Evolutionary conservation across 1,140 invertebrate genomes (phyloP).

Genomic region (Drosophila yakuba): DNA sequence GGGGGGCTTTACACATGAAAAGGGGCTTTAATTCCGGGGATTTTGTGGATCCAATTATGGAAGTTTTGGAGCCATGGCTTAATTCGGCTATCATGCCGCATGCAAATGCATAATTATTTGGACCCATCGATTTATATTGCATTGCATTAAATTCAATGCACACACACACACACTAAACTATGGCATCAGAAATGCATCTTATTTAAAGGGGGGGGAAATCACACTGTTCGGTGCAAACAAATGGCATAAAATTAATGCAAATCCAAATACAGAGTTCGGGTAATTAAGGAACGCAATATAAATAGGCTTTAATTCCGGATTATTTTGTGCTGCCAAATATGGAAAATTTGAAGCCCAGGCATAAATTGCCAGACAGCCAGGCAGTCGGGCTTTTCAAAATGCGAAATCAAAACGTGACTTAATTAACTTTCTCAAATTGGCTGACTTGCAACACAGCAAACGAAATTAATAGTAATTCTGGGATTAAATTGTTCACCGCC

Average conservation of each 20-base stretch:
- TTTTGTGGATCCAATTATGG: constrained; percentile 18
- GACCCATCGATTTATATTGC: not conserved
- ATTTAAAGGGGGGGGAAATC: no score
- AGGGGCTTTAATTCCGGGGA: constrained; percentile 14
- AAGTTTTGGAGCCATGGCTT: not conserved
- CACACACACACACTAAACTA: no score
- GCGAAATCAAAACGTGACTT: not conserved
- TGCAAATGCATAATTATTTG: not conserved
- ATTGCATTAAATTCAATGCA: no score
- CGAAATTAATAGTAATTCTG: not conserved
- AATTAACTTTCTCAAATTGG: not conserved
- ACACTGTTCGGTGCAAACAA: no score
- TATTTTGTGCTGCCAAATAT: constrained; percentile 3
- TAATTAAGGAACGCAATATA: not conserved
- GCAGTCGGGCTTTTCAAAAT: no score
- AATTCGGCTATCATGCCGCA: constrained; percentile 3
- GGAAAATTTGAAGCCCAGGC: not conserved
- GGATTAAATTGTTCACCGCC: not conserved
- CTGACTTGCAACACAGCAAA: not conserved
- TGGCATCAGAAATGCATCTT: no score
- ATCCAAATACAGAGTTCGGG: not conserved
- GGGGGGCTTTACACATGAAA: constrained; percentile 13
- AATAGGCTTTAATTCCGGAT: constrained; percentile 1
- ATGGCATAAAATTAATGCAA: not conserved
- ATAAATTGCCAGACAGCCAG: not conserved